Base-by-base conservation (phyloP, 2,797 vertebrate genomes). In the Peromyscus eremicus region DNA sequence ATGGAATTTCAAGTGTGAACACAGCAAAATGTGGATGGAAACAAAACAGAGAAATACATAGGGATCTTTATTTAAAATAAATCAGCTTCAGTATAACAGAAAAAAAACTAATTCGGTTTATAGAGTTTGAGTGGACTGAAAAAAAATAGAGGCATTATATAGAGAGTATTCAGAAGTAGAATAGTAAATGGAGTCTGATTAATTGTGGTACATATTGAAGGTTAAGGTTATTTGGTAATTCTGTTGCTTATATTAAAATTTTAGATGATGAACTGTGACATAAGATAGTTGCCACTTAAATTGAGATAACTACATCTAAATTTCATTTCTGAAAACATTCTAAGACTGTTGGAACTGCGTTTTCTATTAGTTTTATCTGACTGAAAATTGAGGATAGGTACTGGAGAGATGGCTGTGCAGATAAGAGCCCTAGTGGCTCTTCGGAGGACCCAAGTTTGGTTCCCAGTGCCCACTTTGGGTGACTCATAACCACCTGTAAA, bases 201-300 rank as follows among this genome's bases (percentile, higher is more conserved):
- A 37, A n/a, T 37, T 14, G 8, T 37, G 43, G 52, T 57, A 81
- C 34, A 16, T 68, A 40, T 87, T 94, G 84, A 97, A 96, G 86
- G 16, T 8, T 29, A 92, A 64, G 43, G 37, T 2, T 75, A 81
- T 92, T 43, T 92, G 64, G 13, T 82, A 9, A 71, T 82, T 92
- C 82, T 93, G 2, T 76, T 95, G n/a, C 79, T 94, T 57, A 27
- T 76, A 91, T 21, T 71, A 92, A 91, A 94, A 91, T 40, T 94
- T 64, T 82, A 89, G 32, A 70, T 89, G 32, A 82, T 40, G 46
- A 60, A 66, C 66, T 19, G 21, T 70, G 40, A 64, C 64, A 55
- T 76, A 82, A 94, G 66, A 92, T 13, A 60, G 7, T 13, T 91
- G 43, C 5, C 52, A 84, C 86, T 92, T 81, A 52, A 75, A 32